phyloP scores from a whole-genome alignment of 2,888 invertebrate species.

The Diarsia rubi region DNA sequence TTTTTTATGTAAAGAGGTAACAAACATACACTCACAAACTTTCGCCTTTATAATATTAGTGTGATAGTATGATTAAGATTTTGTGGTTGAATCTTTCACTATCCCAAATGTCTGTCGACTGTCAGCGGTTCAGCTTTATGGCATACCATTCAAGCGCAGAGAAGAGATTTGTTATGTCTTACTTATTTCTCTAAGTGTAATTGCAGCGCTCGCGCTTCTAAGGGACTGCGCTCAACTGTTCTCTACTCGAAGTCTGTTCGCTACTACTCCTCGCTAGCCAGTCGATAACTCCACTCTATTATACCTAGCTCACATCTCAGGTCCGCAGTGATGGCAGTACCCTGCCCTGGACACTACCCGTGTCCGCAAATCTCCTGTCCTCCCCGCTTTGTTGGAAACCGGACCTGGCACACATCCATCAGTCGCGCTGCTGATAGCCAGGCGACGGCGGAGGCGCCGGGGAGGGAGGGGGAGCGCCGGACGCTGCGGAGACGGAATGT shows the following conservation, averaged over 20 bases:
- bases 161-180: not conserved
- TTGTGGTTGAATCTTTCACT: no score
- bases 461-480: not conserved
- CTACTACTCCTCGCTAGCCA: not conserved
- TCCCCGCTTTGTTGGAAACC: not conserved
- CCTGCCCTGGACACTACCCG: not conserved
- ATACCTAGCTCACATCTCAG: not conserved
- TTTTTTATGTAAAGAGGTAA: no score
- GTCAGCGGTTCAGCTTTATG: no score
- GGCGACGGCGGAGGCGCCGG: not conserved
- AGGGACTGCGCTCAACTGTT: not conserved
- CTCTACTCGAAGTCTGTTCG: not conserved
- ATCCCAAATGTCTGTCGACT: no score
- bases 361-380: not conserved
- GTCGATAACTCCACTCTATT: not conserved
- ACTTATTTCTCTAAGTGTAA: not conserved
- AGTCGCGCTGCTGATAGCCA: not conserved
- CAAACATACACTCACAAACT: no score
- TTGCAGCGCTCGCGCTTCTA: not conserved
- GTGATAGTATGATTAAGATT: no score
- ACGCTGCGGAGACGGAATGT: constrained; percentile 41
- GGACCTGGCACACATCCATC: not conserved
- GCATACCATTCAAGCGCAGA: not conserved
- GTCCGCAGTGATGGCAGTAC: not conserved
- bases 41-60: no score